phyloP scores from a whole-genome alignment of 2,113 vertebrate species.

The Hystrix brachyura region DNA sequence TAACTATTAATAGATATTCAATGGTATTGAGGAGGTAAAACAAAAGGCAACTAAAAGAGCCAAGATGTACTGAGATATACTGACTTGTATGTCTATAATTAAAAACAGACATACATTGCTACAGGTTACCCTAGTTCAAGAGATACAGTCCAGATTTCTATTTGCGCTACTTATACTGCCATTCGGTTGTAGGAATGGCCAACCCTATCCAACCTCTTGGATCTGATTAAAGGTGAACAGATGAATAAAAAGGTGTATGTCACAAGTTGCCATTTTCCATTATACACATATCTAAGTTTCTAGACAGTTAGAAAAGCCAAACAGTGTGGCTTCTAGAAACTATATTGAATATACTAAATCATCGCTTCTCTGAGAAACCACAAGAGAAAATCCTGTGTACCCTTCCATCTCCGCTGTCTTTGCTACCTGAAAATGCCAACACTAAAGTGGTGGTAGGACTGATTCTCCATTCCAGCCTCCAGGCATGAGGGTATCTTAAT shows the following conservation, averaged over 20 bases:
- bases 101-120: not conserved
- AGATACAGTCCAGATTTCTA: not conserved
- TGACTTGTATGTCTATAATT: not conserved
- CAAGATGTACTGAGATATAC: not conserved
- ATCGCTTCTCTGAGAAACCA: not conserved
- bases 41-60: not conserved
- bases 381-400: not conserved
- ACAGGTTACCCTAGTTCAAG: not conserved
- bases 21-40: not conserved
- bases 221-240: not conserved
- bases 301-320: not conserved
- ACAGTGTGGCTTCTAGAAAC: not conserved
- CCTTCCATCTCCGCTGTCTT: not conserved
- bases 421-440: not conserved
- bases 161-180: not conserved
- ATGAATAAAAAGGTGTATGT: not conserved
- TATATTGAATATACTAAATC: not conserved
- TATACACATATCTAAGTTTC: not conserved
- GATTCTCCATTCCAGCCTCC: not conserved
- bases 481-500: not conserved
- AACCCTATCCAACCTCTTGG: not conserved
- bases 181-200: not conserved
- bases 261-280: not conserved
- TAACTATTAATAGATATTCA: not conserved
- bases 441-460: not conserved